Evolutionary conservation across 2,113 vertebrate genomes (phyloP).

Genomic region (Zosterops japonicus): DNA sequence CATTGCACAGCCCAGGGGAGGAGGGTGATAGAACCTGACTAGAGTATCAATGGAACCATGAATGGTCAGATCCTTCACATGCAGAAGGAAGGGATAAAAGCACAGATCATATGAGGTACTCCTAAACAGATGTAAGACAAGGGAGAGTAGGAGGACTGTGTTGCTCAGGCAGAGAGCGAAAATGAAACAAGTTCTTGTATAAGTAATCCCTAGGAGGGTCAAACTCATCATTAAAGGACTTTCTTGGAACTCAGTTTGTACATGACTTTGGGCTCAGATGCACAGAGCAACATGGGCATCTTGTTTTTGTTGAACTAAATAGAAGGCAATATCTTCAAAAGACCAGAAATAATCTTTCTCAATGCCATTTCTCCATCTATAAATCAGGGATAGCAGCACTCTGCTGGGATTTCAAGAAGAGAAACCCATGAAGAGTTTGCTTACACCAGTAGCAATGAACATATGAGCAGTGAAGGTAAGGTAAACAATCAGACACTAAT

Average conservation of each 20-base stretch:
- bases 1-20: background rate
- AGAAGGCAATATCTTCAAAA: background rate
- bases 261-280: background rate
- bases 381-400: background rate
- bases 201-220: background rate
- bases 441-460: background rate
- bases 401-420: background rate
- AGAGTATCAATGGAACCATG: background rate
- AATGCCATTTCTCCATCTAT: background rate
- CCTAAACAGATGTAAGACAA: background rate
- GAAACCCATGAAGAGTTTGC: background rate
- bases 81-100: background rate
- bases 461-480: background rate
- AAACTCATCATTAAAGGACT: background rate
- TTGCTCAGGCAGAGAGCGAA: background rate
- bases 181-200: background rate
- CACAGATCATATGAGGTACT: background rate
- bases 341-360: background rate
- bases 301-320: background rate
- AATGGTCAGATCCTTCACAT: background rate
- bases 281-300: background rate
- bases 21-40: background rate
- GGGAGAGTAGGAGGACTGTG: background rate
- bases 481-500: slow-evolving; percentile 42
- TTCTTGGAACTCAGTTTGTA: background rate